Evolutionary conservation across 2,888 invertebrate genomes (phyloP), one percentile per base, ranked within the genome.

Genomic region (Agriopis aurantiaria): DNA sequence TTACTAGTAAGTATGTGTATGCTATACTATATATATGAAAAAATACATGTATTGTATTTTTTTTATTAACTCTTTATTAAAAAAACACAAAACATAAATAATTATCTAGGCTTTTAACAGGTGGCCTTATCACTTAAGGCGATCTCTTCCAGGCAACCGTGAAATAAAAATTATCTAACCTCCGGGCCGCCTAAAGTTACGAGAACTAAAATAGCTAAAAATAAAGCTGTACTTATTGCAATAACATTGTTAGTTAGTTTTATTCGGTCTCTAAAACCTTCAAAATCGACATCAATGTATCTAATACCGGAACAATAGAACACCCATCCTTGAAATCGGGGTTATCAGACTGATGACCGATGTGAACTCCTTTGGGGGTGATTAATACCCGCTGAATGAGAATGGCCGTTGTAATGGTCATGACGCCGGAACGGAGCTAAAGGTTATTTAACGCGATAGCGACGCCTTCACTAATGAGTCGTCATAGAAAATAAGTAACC

Each of bases 291-390:
- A 76, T 79, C 83, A 82, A 78, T 80, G 76, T 79, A 81, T 76
- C 78, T 78, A 80, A 72, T 74, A 79, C 78, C 79, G 81, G 78
- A 82, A 81, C 78, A 65, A 65, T 68, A 8, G 17, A 58, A 68
- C 58, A 69, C 53, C 58, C 69, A 73, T 72, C 63, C 68, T 68
- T 70, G 69, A 71, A 72, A 72, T 55, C 59, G 63, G 53, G 71
- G 71, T 71, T 71, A 75, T 76, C 74, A 78, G 77, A 80, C 78
- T 77, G 76, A 74, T 75, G 74, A 78, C 73, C 80, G 80, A 77
- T 74, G 79, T 83, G 79, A 83, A 83, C 77, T 80, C 78, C 82
- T 82, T 82, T 78, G 78, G 78, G 81, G 81, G 80, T 87, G 83
- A 85, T 83, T 80, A 83, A 84, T 80, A 81, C 58, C 58, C 46